These are phyloP conservation scores for Scaptodrosophila lebanonensis DNA, from an alignment of 1,140 invertebrate genomes.

Conservation along the genomic window DNA sequence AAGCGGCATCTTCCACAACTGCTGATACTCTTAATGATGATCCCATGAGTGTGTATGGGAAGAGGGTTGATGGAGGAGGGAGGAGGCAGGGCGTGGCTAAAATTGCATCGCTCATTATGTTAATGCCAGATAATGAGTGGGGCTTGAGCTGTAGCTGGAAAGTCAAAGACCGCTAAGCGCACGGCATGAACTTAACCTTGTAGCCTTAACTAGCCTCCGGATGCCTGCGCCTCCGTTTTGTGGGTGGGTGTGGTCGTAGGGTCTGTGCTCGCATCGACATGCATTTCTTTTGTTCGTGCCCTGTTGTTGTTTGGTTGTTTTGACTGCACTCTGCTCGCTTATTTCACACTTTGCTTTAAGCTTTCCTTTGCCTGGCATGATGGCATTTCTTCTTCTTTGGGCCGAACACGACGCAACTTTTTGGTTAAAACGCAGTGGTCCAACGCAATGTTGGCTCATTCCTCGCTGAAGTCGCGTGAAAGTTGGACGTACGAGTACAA, in stretches of 20 bases:
- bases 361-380: not conserved
- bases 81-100: no score
- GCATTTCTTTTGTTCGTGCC: not conserved
- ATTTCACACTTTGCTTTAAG: no score
- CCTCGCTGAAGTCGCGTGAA: constrained; percentile 70
- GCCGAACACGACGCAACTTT: no score
- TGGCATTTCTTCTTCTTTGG: not conserved
- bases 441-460: constrained; percentile 65
- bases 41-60: no score
- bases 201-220: constrained; percentile 11
- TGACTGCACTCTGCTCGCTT: constrained; percentile 30
- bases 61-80: no score
- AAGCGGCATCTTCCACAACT: no score
- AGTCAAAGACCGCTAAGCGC: constrained; percentile 50
- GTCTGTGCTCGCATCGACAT: constrained; percentile 18
- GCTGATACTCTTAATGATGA: no score
- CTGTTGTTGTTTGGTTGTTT: constrained; percentile 26
- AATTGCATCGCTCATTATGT: constrained; percentile 32
- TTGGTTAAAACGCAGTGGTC: constrained; percentile 74
- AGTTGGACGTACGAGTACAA: no score
- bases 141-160: constrained; percentile 9
- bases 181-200: constrained; percentile 59
- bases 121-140: no score
- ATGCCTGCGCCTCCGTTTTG: no score
- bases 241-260: constrained; percentile 32